Conservation (phyloP, 1,140 invertebrate species). For the Oryzaephilus surinamensis region DNA sequence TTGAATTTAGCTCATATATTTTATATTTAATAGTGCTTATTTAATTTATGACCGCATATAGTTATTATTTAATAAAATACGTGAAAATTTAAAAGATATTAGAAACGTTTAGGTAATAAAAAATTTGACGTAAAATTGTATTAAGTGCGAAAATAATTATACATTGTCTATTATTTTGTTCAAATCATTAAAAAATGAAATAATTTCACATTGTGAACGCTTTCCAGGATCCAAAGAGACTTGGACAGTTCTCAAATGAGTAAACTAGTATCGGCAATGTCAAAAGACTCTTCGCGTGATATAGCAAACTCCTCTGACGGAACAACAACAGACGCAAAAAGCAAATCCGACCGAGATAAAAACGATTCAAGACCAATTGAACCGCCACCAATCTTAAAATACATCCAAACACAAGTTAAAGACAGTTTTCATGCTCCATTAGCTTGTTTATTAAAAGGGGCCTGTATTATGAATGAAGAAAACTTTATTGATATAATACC, state of each 20-base stretch:
- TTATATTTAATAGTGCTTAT: no score
- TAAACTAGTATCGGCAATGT: slow-evolving; percentile 32
- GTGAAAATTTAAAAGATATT: no score
- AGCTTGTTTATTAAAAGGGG: slow-evolving; percentile 82
- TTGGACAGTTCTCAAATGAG: slow-evolving; percentile 40
- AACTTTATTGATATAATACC: slow-evolving; percentile 78
- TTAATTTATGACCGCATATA: no score
- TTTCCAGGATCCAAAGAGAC: slow-evolving; percentile 43
- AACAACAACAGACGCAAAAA: slow-evolving; percentile 20
- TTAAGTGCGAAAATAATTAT: no score
- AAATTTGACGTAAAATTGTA: no score
- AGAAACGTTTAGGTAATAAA: no score
- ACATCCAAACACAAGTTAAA: slow-evolving; percentile 74
- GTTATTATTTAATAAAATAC: no score
- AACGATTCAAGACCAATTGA: slow-evolving; percentile 51
- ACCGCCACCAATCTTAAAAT: slow-evolving; percentile 67
- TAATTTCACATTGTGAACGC: no score
- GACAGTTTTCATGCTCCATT: slow-evolving; percentile 85
- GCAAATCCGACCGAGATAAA: no score
- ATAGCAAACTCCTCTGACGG: slow-evolving; percentile 33
- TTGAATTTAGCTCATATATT: no score
- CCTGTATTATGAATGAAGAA: slow-evolving; percentile 80
- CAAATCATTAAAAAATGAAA: no score
- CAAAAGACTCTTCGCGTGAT: slow-evolving; percentile 38
- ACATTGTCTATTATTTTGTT: no score